Base-by-base conservation (phyloP, 2,888 invertebrate genomes). In the Romanomermis culicivorax region DNA sequence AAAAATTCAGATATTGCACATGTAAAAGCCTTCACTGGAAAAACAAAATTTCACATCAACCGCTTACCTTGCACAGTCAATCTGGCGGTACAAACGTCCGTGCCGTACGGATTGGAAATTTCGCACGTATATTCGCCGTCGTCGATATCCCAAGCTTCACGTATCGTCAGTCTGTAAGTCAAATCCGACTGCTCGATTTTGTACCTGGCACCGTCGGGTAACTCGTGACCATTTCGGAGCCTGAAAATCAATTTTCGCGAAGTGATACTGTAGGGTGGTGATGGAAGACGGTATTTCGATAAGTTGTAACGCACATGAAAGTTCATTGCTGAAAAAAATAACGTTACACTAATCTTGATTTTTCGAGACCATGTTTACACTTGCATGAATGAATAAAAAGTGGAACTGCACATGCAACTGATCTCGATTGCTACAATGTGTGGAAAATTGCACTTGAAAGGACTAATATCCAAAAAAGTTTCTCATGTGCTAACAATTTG, bases 61-160 rank as follows among this genome's bases (percentile, higher is more conserved):
- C n/a, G n/a, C n/a, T 79, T 69, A 82, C 82, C 79, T 70, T 88
- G 88, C 60, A 95, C 86, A 74, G 84, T 86, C 11, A 95, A 77
- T 62, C 83, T 79, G 52, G 83, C 82, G 20, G 83, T 82, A 56
- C 88, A 88, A 59, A 83, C 80, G 2, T 87, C 85, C 61, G 82
- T 80, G 43, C 97, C 97, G 45, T 91, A 79, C 14, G 83, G 79
- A 72, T 97, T 99, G 67, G 81, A 79, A 1, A 95, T 84, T 68
- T 95, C 91, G 68, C 95, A 95, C 0, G 86, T 87, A 60, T 65
- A 65, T 67, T 89, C 88, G 17, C 89, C 93, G 62, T 85, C 87
- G 70, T 99, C 97, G 2, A 82, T 81, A 58, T 87, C 83, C 63
- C 81, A 78, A 0, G 88, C 80, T 64, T 93, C 91, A 48, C 79